A percentile compares a stretch with the other conserved stretches of the same genome.
Evolutionary conservation across 2,113 vertebrate genomes (phyloP).

Genomic region (Noctilio leporinus): DNA sequence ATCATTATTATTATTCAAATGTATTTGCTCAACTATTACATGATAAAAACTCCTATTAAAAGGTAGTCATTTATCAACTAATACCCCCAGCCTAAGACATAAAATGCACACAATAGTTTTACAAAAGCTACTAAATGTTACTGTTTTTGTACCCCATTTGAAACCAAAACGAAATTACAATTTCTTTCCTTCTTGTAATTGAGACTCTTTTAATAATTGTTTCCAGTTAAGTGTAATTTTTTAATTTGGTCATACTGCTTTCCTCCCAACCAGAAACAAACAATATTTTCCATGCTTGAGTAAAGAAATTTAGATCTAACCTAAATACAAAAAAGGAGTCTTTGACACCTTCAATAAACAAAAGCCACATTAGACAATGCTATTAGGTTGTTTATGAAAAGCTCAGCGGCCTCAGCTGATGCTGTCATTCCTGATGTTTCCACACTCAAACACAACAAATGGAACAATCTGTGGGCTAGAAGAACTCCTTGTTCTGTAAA

Average conservation of each 20-base stretch:
- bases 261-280: conserved; percentile 7
- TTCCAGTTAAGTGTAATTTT: conserved; percentile 2
- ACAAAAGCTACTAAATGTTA: not conserved
- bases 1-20: not conserved
- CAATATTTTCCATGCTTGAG: not conserved
- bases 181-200: not conserved
- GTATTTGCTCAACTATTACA: not conserved
- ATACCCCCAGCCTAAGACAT: not conserved
- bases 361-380: not conserved
- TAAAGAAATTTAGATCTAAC: conserved; percentile 32
- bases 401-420: not conserved
- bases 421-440: conserved; percentile 24
- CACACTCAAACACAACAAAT: conserved; percentile 22
- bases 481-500: conserved; percentile 47
- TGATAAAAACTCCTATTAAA: not conserved
- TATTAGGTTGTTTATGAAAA: conserved; percentile 13
- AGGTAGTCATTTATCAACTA: not conserved
- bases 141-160: not conserved
- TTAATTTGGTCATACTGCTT: not conserved
- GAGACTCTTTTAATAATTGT: conserved; percentile 1
- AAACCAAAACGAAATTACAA: not conserved
- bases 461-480: conserved; percentile 15
- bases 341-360: conserved; percentile 48
- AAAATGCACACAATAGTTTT: not conserved
- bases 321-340: conserved; percentile 29